These are phyloP conservation scores for Nemotelus nigrinus DNA, from an alignment of 2,888 invertebrate species.

Conservation along the genomic window DNA sequence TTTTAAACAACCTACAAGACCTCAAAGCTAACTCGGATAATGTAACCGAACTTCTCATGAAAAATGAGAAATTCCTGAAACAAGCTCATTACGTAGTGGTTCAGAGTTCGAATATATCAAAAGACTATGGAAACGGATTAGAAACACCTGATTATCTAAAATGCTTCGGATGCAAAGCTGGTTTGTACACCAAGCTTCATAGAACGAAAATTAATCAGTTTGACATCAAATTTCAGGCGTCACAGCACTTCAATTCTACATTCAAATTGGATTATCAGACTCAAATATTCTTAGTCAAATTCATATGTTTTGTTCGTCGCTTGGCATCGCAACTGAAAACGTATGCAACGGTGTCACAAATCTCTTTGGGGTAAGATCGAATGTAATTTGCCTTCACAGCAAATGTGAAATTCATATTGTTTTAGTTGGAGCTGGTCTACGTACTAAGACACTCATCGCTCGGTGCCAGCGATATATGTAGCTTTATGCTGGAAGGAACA, in stretches of 20 bases:
- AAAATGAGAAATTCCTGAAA: too few species aligned
- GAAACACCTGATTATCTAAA: too few species aligned
- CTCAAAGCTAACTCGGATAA: too few species aligned
- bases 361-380: constrained; percentile 75
- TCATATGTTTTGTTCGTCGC: constrained; percentile 84
- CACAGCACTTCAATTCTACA: constrained; percentile 86
- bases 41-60: too few species aligned
- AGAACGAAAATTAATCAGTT: background rate
- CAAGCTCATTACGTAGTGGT: too few species aligned
- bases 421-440: constrained; percentile 80
- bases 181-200: background rate
- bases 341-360: constrained; percentile 91
- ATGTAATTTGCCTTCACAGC: background rate
- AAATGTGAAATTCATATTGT: background rate
- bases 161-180: background rate
- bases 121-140: too few species aligned
- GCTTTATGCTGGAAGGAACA: constrained; percentile 90
- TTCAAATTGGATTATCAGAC: constrained; percentile 81
- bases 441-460: constrained; percentile 79
- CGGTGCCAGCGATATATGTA: constrained; percentile 90
- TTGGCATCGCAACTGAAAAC: constrained; percentile 86
- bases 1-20: too few species aligned
- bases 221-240: constrained; percentile 67
- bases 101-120: too few species aligned
- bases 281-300: constrained; percentile 86